phyloP scores from a whole-genome alignment of 2,113 vertebrate species.

The Azemiops feae region DNA sequence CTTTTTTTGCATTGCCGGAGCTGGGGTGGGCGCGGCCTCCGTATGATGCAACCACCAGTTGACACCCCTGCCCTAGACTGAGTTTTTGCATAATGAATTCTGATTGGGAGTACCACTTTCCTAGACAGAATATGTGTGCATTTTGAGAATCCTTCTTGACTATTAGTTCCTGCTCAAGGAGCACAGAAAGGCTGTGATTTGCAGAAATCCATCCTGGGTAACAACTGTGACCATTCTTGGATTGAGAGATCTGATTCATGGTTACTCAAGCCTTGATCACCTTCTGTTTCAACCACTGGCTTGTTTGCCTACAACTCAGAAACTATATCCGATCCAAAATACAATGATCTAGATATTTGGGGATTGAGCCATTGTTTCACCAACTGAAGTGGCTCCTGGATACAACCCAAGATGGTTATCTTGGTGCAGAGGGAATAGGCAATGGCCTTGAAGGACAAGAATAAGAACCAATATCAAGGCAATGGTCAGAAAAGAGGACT shows the following conservation, averaged over 20 bases:
- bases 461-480: not conserved
- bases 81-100: not conserved
- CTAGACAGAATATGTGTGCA: not conserved
- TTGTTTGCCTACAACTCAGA: not conserved
- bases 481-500: not conserved
- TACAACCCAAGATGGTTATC: not conserved
- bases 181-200: not conserved
- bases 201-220: not conserved
- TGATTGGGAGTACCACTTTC: not conserved
- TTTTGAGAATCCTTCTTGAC: not conserved
- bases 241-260: not conserved
- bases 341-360: not conserved
- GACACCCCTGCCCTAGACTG: not conserved
- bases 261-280: not conserved
- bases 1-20: too few species aligned
- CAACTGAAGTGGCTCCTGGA: not conserved
- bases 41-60: too few species aligned
- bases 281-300: not conserved
- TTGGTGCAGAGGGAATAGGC: not conserved
- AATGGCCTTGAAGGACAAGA: not conserved
- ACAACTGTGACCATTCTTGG: not conserved
- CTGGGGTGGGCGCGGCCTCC: too few species aligned
- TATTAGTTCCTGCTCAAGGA: not conserved
- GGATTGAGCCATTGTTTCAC: not conserved
- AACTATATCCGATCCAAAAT: not conserved